Evolutionary conservation across 35 echinoderm and acorn worm genomes (phyloP), one percentile per base, ranked within the genome.

Genomic region (Ptychodera flava): DNA sequence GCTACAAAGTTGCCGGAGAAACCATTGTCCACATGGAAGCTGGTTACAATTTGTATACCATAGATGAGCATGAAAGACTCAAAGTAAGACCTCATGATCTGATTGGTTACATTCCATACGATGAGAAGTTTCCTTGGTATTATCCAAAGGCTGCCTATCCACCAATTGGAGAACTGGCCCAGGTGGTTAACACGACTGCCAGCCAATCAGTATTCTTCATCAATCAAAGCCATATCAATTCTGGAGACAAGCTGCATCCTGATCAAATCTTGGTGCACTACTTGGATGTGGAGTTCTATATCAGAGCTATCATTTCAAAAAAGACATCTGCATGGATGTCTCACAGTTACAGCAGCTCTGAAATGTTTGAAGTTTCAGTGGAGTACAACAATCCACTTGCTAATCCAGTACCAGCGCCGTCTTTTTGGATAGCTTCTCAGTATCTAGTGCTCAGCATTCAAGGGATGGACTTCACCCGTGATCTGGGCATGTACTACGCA

Each of bases 401-500:
- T 15, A 83, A 37, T 29, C 34, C 78, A 6, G 81, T 85, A 15
- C n/a, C 31, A 64, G 93, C 80, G 0, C 86, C 86, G 22, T 33
- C 89, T 16, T 37, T 76, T n/a, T 78, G 78, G 53, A 83, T 94
- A 28, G 89, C 85, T 16, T 88, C 93, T 2, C 86, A 94, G 77
- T 91, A 94, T 34, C 31, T 84, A 2, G 90, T 94, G 15, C 78
- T 94, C 1, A 64, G 85, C 29, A 94, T 94, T 30, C 45, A 81
- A 37, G 93, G 93, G 1, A 87, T 84, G 29, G 89, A 91, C 16
- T 94, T 94, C 86, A 94, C 93, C 30, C 81, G 93, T 16, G 82
- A 94, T 52, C 93, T 91, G 22, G 93, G 93, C 1, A 89, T 88
- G 37, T 94, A 94, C 83, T 94, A 94, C 53, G 93, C 89, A 22